phyloP scores from a whole-genome alignment of 2,797 vertebrate species.

The Liparis tanakae region DNA sequence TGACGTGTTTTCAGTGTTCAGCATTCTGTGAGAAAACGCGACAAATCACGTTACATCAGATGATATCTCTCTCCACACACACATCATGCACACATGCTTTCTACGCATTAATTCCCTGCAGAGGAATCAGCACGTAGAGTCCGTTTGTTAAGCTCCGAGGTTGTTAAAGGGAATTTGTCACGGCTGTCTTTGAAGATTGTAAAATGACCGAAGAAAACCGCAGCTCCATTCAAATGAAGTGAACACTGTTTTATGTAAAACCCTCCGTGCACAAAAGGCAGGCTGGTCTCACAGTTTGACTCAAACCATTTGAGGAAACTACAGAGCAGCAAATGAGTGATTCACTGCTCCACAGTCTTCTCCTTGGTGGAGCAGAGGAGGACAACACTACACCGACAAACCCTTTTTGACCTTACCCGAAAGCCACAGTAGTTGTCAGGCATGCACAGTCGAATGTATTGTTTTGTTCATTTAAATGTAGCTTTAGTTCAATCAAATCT shows the following conservation, averaged over 20 bases:
- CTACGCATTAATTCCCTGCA: background rate
- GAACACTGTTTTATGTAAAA: conserved; percentile 32
- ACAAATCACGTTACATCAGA: background rate
- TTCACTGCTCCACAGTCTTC: background rate
- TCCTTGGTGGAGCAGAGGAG: background rate
- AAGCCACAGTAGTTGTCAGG: background rate
- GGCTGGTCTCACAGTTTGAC: background rate
- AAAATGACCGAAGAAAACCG: conserved; percentile 15
- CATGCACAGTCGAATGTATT: background rate
- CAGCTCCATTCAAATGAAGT: conserved; percentile 31
- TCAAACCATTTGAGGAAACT: background rate
- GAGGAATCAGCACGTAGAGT: conserved; percentile 12
- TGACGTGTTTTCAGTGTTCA: conserved; percentile 4
- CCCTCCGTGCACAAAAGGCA: background rate
- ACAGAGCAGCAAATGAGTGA: conserved; percentile 12
- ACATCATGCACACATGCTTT: background rate
- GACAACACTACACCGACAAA: background rate
- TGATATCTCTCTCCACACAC: background rate
- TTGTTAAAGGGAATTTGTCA: conserved; percentile 14
- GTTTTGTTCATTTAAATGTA: background rate
- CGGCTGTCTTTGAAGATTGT: background rate
- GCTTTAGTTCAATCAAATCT: background rate
- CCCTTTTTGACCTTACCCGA: background rate
- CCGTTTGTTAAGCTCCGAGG: conserved; percentile 15
- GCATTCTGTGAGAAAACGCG: background rate